Base-by-base conservation (phyloP, 2,888 invertebrate species). In the Arenicola marina region DNA sequence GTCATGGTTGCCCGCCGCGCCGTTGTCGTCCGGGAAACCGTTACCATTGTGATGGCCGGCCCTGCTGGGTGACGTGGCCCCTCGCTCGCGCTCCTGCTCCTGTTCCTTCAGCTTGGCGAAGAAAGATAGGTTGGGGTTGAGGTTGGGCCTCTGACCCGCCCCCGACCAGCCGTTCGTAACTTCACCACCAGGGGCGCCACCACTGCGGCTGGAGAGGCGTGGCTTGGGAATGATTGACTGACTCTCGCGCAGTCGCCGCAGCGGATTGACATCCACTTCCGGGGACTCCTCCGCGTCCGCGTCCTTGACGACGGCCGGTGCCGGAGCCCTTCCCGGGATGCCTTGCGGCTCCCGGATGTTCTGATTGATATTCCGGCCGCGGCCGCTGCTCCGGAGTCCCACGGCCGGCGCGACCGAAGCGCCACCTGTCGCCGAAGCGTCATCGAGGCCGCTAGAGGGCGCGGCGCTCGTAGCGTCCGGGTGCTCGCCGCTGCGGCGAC, bases 161-260 rank as follows among this genome's bases (percentile, higher is more conserved):
- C 11, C 38, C 38, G 11, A 18, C 38, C 38, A 38, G 38, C 38
- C 38, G 18, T 38, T 38, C 15, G 48, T 48, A n/a, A 18, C 15
- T 7, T 48, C 48, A 7, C 15, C 7, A 21, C 7, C 7, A 24
- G 15, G n/a, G 18, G 18, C n/a, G 7, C 15, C 48, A 18, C 48
- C 48, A 24, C 7, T 11, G 11, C 15, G n/a, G 7, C 24, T 11
- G 7, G n/a, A 21, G 7, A 7, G 7, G 7, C 53, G 26, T 7
- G 53, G 53, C 21, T 53, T 53, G 11, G 59, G 32, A 51, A 31
- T 48, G 21, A 51, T n/a, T 18, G 45, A 48, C 28, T 63, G 76
- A 53, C 79, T 78, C 55, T 78, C 79, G 54, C 81, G 85, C 59
- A 90, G 83, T 86, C 90, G 88, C 70, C 89, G 84, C 71, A 90